Evolutionary conservation across 2,888 invertebrate species (phyloP).

Genomic region (Lasioglossum pauxillum): DNA sequence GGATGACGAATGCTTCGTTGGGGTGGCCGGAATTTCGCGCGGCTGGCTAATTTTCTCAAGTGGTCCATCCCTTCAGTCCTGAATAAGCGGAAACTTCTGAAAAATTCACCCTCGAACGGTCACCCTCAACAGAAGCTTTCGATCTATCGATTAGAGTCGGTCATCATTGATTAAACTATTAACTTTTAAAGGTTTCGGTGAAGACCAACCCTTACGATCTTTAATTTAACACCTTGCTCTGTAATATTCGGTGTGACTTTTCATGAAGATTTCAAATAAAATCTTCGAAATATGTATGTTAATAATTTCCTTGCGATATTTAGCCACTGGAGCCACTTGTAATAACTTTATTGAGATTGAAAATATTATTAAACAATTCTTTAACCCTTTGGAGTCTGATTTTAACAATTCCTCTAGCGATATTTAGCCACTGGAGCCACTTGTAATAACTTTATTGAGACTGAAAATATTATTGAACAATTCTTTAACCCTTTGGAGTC

Average conservation of each 20-base stretch:
- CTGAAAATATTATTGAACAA: too few species aligned
- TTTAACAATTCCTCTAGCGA: too few species aligned
- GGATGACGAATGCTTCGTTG: conserved; percentile 3
- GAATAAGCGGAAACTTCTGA: not conserved
- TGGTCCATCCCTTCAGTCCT: not conserved
- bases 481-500: too few species aligned
- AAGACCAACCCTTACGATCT: not conserved
- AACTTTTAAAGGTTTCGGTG: not conserved
- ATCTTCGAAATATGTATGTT: not conserved
- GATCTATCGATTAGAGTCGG: not conserved
- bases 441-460: too few species aligned
- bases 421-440: too few species aligned
- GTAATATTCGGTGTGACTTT: not conserved
- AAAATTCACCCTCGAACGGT: not conserved
- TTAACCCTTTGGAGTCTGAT: too few species aligned
- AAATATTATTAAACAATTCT: too few species aligned
- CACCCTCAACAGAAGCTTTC: not conserved
- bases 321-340: too few species aligned
- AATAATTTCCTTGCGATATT: too few species aligned
- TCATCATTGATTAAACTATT: not conserved
- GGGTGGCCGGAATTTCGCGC: conserved; percentile 11
- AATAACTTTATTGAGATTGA: too few species aligned
- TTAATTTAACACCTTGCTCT: not conserved
- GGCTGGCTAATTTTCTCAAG: conserved; percentile 12
- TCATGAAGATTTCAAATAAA: not conserved